Evolutionary conservation across 2,888 invertebrate species (phyloP).

Genomic region (Lepidochrysops patricia): DNA sequence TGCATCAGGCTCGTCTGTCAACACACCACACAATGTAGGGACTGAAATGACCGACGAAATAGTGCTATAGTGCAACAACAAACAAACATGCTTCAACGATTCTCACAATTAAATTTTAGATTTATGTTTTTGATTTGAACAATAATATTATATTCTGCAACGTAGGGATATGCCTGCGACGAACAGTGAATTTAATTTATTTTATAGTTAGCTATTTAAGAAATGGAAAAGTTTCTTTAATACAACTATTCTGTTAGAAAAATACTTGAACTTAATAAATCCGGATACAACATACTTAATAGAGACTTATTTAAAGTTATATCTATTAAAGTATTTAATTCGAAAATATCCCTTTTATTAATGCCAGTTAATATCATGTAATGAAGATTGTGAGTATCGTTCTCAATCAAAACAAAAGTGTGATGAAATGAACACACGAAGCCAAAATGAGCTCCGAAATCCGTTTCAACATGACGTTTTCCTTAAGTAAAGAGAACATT

Average conservation of each 20-base stretch:
- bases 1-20: constrained; percentile 32
- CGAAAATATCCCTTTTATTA: too few relatives aligned
- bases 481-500: background rate
- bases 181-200: too few relatives aligned
- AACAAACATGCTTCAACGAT: background rate
- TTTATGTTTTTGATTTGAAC: background rate
- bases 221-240: too few relatives aligned
- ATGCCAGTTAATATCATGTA: too few relatives aligned
- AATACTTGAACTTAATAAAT: too few relatives aligned
- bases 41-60: background rate
- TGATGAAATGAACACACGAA: background rate
- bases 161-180: too few relatives aligned
- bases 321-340: too few relatives aligned
- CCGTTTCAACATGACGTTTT: background rate
- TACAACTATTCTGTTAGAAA: too few relatives aligned
- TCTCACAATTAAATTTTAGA: background rate
- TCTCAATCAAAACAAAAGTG: background rate
- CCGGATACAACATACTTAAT: too few relatives aligned
- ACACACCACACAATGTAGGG: constrained; percentile 16
- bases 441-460: background rate
- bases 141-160: too few relatives aligned
- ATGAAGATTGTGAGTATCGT: background rate
- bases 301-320: too few relatives aligned
- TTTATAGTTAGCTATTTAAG: too few relatives aligned
- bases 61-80: constrained; percentile 8